Base-by-base conservation (phyloP, 2,113 vertebrate species). In the Camarhynchus parvulus region DNA sequence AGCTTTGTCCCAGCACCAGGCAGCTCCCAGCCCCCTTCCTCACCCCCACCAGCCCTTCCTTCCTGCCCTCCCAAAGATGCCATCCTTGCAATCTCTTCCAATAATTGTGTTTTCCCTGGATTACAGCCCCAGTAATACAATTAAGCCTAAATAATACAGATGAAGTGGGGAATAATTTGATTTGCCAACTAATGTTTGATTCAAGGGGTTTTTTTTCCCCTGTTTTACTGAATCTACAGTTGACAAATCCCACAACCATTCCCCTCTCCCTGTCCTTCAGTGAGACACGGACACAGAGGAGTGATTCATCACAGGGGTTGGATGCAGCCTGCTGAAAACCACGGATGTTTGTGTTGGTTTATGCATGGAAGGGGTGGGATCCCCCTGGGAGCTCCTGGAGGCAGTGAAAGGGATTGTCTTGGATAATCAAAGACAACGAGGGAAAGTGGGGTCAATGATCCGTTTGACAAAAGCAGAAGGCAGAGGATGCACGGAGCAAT, bases 71-170 rank as follows among this genome's bases (percentile, higher is more conserved):
- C 76, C 11, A 27, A 87, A 89, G 61, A 93, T 92, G 95, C 96
- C 83, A 42, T 75, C 82, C 90, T 81, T 93, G 86, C 94, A 93
- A 22, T 89, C 80, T 89, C 77, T 22, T 52, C 61, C 62, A 83
- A 66, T 96, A 96, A 96, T 94, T 86, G 31, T 55, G 61, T 96
- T 96, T 89, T 86, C 88, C 73, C 69, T 87, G 76, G 83, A 87
- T 97, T 96, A 95, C 76, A 81, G 80, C 73, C 66, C 53, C n/a
- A 28, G 52, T 93, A 96, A 96, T 31, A 62, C 50, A 90, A 95
- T 96, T 96, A 96, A 72, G 58, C 46, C 73, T 90, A 94, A 96
- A 96, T 97, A 95, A 96, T 96, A 81, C 39, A 83, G 93, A 82
- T 68, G 64, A 92, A 96, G 66, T 66, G 73, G 73, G 47, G 69